phyloP scores from a whole-genome alignment of 1,140 invertebrate genomes.

The Danaus plexippus region DNA sequence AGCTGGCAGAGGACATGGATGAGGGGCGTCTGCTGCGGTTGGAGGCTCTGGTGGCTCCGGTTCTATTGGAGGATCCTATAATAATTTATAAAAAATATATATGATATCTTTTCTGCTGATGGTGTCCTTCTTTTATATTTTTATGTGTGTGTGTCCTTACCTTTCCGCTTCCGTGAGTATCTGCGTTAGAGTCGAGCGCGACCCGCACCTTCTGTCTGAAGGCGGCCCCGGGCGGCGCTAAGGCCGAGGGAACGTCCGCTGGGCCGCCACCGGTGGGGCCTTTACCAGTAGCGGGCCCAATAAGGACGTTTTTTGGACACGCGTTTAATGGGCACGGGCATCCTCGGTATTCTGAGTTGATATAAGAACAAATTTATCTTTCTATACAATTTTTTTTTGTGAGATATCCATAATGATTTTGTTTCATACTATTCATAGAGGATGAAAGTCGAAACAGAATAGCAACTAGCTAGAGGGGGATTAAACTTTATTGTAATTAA shows the following conservation, averaged over 20 bases:
- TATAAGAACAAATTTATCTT: constrained; percentile 1
- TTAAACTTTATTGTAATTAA: no score
- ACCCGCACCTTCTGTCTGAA: constrained; percentile 64
- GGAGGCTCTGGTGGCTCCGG: constrained; percentile 75
- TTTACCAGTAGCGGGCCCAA: constrained; percentile 95
- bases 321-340: constrained; percentile 90
- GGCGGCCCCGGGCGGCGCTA: constrained; percentile 60
- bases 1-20: constrained; percentile 51
- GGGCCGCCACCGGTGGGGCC: constrained; percentile 69
- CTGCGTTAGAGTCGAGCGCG: constrained; percentile 50
- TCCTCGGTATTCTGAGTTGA: constrained; percentile 73
- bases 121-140: no score
- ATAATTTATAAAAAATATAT: constrained; percentile 4
- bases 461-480: no score
- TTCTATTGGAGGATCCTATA: constrained; percentile 66
- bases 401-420: no score
- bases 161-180: constrained; percentile 63
- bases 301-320: constrained; percentile 97
- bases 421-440: no score
- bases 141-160: constrained; percentile 17
- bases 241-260: constrained; percentile 59
- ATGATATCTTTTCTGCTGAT: not conserved
- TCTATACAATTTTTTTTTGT: no score
- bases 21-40: constrained; percentile 71
- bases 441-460: no score